Evolutionary conservation across 2,797 vertebrate species (phyloP).

Genomic region (Sparidentex hasta): DNA sequence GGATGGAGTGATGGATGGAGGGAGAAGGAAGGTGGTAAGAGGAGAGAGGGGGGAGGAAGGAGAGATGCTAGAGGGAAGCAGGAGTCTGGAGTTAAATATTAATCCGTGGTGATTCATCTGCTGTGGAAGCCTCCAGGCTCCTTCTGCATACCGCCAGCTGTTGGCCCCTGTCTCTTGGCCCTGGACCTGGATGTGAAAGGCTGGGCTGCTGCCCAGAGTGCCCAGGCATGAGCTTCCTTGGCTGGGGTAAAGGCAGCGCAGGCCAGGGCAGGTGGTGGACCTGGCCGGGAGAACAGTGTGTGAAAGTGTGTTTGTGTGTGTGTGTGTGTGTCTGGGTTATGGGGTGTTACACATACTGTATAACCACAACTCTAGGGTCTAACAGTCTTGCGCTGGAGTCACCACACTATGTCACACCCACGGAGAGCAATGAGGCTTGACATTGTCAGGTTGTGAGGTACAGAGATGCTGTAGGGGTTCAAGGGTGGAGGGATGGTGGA

Average conservation of each 20-base stretch:
- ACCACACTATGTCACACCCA: constrained; percentile 63
- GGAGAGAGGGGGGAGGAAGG: constrained; percentile 60
- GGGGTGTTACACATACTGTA: constrained; percentile 59
- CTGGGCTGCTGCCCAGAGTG: constrained; percentile 83
- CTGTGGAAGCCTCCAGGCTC: constrained; percentile 85
- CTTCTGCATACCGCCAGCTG: constrained; percentile 85
- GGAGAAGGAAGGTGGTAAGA: constrained; percentile 60
- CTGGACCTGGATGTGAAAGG: constrained; percentile 79
- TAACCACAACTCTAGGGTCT: constrained; percentile 53
- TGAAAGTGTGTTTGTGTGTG: constrained; percentile 19
- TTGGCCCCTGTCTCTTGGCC: constrained; percentile 80
- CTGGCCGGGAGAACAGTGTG: constrained; percentile 59
- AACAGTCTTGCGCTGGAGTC: constrained; percentile 55
- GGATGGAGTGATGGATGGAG: constrained; percentile 68
- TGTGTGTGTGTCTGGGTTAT: constrained; percentile 28
- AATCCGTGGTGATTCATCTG: constrained; percentile 88
- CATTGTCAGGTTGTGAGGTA: constrained; percentile 30
- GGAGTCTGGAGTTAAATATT: constrained; percentile 89
- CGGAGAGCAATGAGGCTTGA: constrained; percentile 63
- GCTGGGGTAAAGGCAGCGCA: constrained; percentile 67
- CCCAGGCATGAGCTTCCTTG: constrained; percentile 82
- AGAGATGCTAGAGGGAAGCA: constrained; percentile 84
- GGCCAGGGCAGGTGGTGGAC: constrained; percentile 82
- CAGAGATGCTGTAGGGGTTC: constrained; percentile 20
- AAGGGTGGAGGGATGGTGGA: constrained; percentile 9